Base-by-base conservation (phyloP, 1,140 invertebrate species). In the Hylaeus volcanicus region DNA sequence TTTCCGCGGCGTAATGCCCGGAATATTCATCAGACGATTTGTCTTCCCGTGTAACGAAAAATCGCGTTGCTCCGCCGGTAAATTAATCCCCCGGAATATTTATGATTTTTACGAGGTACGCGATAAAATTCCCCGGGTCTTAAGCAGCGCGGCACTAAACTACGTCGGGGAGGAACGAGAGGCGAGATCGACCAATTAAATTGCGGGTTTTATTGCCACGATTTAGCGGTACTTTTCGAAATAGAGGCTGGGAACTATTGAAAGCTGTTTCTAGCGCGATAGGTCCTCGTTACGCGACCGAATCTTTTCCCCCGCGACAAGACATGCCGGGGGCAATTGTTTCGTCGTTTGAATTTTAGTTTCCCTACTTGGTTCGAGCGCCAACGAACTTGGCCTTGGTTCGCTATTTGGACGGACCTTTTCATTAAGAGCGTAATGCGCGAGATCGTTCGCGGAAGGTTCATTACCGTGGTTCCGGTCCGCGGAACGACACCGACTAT, bases 391-490 rank as follows among this genome's bases (percentile, higher is more conserved):
- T 26, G 26, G 26, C 26, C 26, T 26, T 26, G 26, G 26, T 26
- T 26, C 26, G 26, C 26, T 26, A 0, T 26, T 26, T 26, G 26
- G 26, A 26, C 26, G 58, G 45, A 15, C 26, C 26, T 48, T 74
- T 53, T 63, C 58, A 51, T 74, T 63, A 63, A 0, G 53, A n/a
- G 14, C 26, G 26, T 39, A 63, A 63, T 43, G 71, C 58, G 4
- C 51, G 37, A 12, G 14, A 43, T 11, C 56, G 37, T 51, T 14
- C 56, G 43, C 26, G 14, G 37, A 74, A 41, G 37, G 45, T 74
- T 74, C 72, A 74, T 74, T 74, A 63, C 45, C 56, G 56, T 37
- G 26, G 70, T 51, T 72, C 70, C 56, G 43, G 39, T 61, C 15
- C n/a, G 51, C 5, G 45, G 2, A 37, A 51, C 65, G 9, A 68